phyloP scores from a whole-genome alignment of 2,797 vertebrate species.

The Notolepis coatsorum region DNA sequence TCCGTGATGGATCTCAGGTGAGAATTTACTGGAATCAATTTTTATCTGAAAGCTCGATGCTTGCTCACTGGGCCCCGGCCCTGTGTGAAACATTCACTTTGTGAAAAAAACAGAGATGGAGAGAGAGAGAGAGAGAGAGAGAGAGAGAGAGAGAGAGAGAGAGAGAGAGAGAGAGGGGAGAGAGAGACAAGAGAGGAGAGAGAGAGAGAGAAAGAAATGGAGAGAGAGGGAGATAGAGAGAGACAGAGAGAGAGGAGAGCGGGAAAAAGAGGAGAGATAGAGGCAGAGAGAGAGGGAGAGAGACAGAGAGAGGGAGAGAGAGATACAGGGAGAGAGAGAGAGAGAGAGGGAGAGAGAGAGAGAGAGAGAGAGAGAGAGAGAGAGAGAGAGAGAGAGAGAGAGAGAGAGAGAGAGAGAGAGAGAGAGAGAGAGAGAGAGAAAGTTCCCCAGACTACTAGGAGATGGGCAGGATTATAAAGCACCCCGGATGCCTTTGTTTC shows the following conservation, averaged over 20 bases:
- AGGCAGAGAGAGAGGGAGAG: not conserved
- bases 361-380: slow-evolving; percentile 5
- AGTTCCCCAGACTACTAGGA: slow-evolving; percentile 66
- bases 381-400: slow-evolving; percentile 12
- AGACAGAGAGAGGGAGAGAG: not conserved
- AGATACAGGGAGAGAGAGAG: too few species aligned
- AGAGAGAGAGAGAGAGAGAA: slow-evolving; percentile 24
- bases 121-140: too few species aligned
- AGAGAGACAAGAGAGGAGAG: too few species aligned
- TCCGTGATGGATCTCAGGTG: slow-evolving; percentile 87
- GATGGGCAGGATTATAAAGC: slow-evolving; percentile 78
- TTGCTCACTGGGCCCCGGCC: slow-evolving; percentile 72
- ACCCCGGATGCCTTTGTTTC: slow-evolving; percentile 73
- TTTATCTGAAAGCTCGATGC: slow-evolving; percentile 82
- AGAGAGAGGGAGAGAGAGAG: slow-evolving; percentile 29
- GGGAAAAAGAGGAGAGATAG: too few species aligned
- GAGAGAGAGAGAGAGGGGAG: slow-evolving; percentile 28
- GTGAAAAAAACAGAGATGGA: slow-evolving; percentile 55
- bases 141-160: slow-evolving; percentile 24
- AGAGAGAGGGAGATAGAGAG: slow-evolving; percentile 22
- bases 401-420: slow-evolving; percentile 28
- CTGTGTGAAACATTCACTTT: slow-evolving; percentile 78
- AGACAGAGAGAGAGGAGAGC: slow-evolving; percentile 14
- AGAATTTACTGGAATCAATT: slow-evolving; percentile 89
- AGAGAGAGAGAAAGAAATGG: slow-evolving; percentile 30